Evolutionary conservation across 2,888 invertebrate genomes (phyloP).

Genomic region (Hyles lineata): DNA sequence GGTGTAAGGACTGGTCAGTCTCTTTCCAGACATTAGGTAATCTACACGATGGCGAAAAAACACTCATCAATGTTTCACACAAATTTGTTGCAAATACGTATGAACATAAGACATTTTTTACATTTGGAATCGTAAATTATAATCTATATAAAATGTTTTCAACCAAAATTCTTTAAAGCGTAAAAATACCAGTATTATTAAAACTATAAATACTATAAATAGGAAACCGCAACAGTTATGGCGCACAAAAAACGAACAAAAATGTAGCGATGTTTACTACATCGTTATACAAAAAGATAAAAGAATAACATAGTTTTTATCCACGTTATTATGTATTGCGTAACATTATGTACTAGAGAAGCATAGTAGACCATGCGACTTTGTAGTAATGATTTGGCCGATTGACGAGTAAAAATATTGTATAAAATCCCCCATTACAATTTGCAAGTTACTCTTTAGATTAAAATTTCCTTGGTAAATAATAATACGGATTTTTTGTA

Average conservation of each 20-base stretch:
- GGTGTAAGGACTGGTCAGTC: no score
- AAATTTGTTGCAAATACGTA: no score
- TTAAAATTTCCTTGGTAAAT: no score
- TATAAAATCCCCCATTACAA: not conserved
- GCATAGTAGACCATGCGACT: not conserved
- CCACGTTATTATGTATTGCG: not conserved
- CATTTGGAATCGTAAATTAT: no score
- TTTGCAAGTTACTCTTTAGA: no score
- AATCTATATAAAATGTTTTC: no score
- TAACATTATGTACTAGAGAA: not conserved
- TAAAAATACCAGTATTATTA: not conserved
- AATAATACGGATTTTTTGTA: no score
- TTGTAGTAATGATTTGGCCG: not conserved
- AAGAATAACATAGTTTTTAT: not conserved
- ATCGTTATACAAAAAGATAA: not conserved
- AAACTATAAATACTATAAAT: constrained; percentile 18
- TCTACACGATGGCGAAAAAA: no score
- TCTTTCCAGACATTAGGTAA: no score
- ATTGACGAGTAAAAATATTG: not conserved
- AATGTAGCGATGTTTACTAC: constrained; percentile 7
- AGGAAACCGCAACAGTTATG: not conserved
- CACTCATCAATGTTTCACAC: no score
- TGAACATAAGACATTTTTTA: no score
- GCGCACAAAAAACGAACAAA: constrained; percentile 1
- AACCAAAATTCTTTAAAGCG: not conserved